phyloP scores from a whole-genome alignment of 2,888 invertebrate species.

The Torymus auratus region DNA sequence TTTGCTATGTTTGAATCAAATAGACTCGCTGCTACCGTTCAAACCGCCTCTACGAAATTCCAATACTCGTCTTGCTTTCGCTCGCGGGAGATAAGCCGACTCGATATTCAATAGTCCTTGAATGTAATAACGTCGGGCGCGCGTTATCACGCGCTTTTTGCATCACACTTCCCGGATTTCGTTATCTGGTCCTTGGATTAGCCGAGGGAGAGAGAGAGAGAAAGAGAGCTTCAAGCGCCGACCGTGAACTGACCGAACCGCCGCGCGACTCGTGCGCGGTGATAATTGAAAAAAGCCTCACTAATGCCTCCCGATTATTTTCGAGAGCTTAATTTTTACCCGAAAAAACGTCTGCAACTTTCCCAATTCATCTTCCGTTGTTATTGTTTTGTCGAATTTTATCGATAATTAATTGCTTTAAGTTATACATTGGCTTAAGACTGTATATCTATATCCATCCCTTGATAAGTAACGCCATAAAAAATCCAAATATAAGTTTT shows the following conservation, averaged over 20 bases:
- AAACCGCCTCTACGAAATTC: background rate
- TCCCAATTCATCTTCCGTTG: too few relatives aligned
- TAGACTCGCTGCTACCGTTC: too few relatives aligned
- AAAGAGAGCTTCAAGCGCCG: background rate
- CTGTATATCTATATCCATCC: too few relatives aligned
- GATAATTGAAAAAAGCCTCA: conserved; percentile 38
- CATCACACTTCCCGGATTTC: conserved; percentile 57
- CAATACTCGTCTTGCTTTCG: conserved; percentile 30
- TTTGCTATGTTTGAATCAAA: too few relatives aligned
- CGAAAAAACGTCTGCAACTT: too few relatives aligned
- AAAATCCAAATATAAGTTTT: too few relatives aligned
- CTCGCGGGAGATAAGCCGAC: conserved; percentile 24
- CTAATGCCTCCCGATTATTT: conserved; percentile 27
- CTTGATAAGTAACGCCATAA: too few relatives aligned
- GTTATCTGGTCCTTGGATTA: conserved; percentile 58
- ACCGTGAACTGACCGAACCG: conserved; percentile 11
- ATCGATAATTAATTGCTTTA: too few relatives aligned
- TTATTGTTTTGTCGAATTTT: too few relatives aligned
- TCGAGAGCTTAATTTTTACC: background rate
- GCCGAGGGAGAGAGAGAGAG: conserved; percentile 18
- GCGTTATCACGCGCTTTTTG: conserved; percentile 50
- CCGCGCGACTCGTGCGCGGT: background rate
- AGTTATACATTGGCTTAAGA: too few relatives aligned
- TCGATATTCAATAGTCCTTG: conserved; percentile 45
- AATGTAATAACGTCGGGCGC: conserved; percentile 36